Base-by-base conservation (phyloP, 2,888 invertebrate genomes). In the Orthosia gothica region DNA sequence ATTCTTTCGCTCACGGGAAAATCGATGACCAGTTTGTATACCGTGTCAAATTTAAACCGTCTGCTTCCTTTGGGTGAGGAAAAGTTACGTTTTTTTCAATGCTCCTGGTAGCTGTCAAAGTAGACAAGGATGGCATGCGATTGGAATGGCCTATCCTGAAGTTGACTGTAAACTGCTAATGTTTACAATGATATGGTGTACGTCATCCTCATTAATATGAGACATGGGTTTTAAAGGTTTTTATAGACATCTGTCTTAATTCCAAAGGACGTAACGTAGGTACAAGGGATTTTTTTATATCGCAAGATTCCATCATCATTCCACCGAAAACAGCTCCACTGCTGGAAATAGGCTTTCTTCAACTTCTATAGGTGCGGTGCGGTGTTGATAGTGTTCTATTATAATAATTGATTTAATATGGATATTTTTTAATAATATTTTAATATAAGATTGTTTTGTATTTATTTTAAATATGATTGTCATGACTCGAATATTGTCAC, bases 361-460 rank as follows among this genome's bases (percentile, higher is more conserved):
- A 32, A 32, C n/a, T n/a, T n/a, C n/a, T n/a, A 40, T 40, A 40
- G 40, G 7, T 40, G 40, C 40, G 40, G 9, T 9, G 40, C n/a
- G n/a, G n/a, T n/a, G n/a, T n/a, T n/a, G 13, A 70, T 16, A n/a
- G 49, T 13, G 7, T 26, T 54, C 3, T 52, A n/a, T 40, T 54
- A 32, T 47, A 11, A 26, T 49, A 23, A 79, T 79, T 47, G 12
- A 64, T 72, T 18, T 26, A 18, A 49, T 58, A 59, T n/a, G 49
- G 13, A 62, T 50, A n/a, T 52, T 47, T 0, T 71, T 45, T 57
- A n/a, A n/a, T n/a, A n/a, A n/a, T 20, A 50, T 16, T 47, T 58
- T 50, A 11, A 54, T 59, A 64, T 7, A 40, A 64, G 15, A 80
- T 80, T 45, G 26, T 59, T 26, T 18, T 32, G 50, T 78, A 40